A percentile compares a stretch with the other conserved stretches of the same genome.
Conservation (phyloP, 2,888 invertebrate species). For the Drosophila fungiperda region DNA sequence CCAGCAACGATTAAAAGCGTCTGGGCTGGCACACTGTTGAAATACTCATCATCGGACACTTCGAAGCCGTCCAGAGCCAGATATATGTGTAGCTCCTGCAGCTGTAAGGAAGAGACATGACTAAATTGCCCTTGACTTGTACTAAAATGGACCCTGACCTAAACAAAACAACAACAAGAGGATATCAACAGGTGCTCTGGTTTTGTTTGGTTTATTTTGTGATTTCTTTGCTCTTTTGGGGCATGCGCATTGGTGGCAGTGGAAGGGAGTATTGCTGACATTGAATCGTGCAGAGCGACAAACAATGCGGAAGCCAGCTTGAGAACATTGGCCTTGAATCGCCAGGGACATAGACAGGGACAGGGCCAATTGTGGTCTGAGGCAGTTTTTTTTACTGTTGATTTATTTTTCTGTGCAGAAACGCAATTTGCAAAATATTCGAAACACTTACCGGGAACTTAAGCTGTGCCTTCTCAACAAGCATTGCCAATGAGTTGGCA, state of each 20-base stretch:
- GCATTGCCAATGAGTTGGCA: slow-evolving; percentile 82
- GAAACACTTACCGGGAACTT: slow-evolving; percentile 84
- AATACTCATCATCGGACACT: slow-evolving; percentile 91
- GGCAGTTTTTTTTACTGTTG: slow-evolving; percentile 5
- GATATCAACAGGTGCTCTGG: slow-evolving; percentile 65
- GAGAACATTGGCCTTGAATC: slow-evolving; percentile 73
- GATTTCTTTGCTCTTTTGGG: slow-evolving; percentile 7
- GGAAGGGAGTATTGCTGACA: slow-evolving; percentile 59
- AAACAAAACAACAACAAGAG: slow-evolving; percentile 9
- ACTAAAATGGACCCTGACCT: slow-evolving; percentile 49
- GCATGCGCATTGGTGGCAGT: slow-evolving; percentile 57
- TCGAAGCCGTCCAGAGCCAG: slow-evolving; percentile 89
- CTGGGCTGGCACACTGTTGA: slow-evolving; percentile 90
- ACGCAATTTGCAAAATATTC: slow-evolving; percentile 52
- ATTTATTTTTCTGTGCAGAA: slow-evolving; percentile 10
- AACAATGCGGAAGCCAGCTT: slow-evolving; percentile 63
- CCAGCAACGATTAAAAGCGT: slow-evolving; percentile 88
- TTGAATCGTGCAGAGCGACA: slow-evolving; percentile 65
- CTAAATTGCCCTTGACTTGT: slow-evolving; percentile 61
- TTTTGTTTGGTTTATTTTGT: slow-evolving; percentile 2
- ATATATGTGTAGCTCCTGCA: slow-evolving; percentile 86
- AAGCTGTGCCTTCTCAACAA: slow-evolving; percentile 79
- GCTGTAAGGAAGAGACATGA: slow-evolving; percentile 58
- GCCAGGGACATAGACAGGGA: slow-evolving; percentile 50
- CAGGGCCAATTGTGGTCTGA: slow-evolving; percentile 22